Evolutionary conservation across 1,140 invertebrate genomes (phyloP).

Genomic region (Antheraea pernyi): DNA sequence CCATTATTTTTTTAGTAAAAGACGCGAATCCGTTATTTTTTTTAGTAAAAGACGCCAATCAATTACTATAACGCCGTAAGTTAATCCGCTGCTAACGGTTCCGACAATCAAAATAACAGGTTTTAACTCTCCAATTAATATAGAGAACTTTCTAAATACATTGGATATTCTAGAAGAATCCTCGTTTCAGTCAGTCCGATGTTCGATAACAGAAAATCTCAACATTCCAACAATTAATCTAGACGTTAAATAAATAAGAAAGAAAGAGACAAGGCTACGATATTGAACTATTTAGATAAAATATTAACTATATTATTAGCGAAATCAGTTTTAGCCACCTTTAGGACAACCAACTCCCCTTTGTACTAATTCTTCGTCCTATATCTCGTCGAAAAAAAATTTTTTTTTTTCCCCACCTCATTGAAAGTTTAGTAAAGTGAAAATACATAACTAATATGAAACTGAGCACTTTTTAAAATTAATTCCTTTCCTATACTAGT

Average conservation of each 20-base stretch:
- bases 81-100: background rate
- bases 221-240: conserved; percentile 49
- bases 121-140: background rate
- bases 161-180: background rate
- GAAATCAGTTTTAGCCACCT: conserved; percentile 53
- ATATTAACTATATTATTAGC: conserved; percentile 52
- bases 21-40: background rate
- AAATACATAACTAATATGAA: conserved; percentile 17
- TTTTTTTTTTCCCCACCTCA: conserved; percentile 9
- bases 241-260: conserved; percentile 37
- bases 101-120: background rate
- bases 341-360: conserved; percentile 31
- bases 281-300: conserved; percentile 17
- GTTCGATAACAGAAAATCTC: conserved; percentile 34
- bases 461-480: conserved; percentile 33
- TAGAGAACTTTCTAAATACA: background rate
- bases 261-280: conserved; percentile 25
- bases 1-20: no score
- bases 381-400: background rate
- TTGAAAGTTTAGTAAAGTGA: conserved; percentile 5
- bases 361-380: conserved; percentile 52
- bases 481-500: conserved; percentile 24
- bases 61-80: background rate
- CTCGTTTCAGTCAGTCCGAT: background rate
- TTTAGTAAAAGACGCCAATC: background rate